Percentiles rank a stretch among this genome's conserved stretches.
Evolutionary conservation across 2,888 invertebrate genomes (phyloP).

Genomic region (Teleiodes luculella): DNA sequence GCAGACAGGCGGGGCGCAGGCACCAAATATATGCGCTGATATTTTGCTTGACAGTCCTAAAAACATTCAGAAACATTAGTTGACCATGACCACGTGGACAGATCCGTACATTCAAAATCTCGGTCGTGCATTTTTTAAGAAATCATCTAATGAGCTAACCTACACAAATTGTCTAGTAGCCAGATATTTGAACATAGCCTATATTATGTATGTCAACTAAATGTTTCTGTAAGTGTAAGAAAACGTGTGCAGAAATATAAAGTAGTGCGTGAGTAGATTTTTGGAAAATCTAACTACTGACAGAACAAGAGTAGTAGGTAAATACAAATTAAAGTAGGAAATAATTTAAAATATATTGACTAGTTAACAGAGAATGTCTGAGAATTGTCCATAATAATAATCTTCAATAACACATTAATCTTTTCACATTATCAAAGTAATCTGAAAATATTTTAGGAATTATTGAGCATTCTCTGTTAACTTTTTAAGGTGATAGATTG

Average conservation of each 20-base stretch:
- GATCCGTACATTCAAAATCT: background rate
- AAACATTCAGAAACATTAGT: constrained; percentile 3
- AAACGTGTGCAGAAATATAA: constrained; percentile 6
- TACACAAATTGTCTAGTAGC: background rate
- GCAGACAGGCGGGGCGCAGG: constrained; percentile 56
- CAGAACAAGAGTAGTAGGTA: background rate
- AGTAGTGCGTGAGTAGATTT: background rate
- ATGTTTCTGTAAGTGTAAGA: background rate
- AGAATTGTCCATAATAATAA: background rate
- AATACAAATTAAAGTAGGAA: background rate
- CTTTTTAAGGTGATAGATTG: constrained; percentile 8
- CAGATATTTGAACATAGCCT: background rate
- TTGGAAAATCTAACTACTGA: background rate
- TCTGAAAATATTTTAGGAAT: too few relatives aligned
- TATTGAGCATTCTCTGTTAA: constrained; percentile 11
- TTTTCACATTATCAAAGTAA: too few relatives aligned
- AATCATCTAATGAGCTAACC: background rate
- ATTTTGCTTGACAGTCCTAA: constrained; percentile 57
- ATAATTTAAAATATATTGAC: background rate
- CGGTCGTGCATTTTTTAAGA: background rate
- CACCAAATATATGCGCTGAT: constrained; percentile 52
- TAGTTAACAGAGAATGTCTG: constrained; percentile 4
- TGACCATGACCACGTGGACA: background rate
- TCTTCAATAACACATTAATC: background rate
- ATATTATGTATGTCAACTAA: constrained; percentile 5